Conservation (phyloP, 2,888 invertebrate genomes). For the Drosophila mimica region DNA sequence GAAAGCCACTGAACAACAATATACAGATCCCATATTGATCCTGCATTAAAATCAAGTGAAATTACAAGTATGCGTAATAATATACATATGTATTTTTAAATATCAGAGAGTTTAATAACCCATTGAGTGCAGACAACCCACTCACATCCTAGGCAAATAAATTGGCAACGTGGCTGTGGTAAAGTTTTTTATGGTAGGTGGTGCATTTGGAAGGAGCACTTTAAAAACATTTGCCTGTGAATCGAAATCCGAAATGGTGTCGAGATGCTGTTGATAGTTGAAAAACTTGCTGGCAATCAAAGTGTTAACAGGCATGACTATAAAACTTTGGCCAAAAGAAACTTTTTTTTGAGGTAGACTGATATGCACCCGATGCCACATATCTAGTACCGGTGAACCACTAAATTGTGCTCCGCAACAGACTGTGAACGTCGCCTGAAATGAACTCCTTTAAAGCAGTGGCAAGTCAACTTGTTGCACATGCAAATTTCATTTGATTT, state of each 20-base stretch:
- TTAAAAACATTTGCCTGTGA: constrained; percentile 70
- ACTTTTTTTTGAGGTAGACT: constrained; percentile 55
- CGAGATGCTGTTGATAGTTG: constrained; percentile 44
- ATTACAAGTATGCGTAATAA: not conserved
- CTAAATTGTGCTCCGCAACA: constrained; percentile 45
- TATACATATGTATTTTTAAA: not conserved
- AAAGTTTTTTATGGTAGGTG: constrained; percentile 33
- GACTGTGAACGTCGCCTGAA: constrained; percentile 43
- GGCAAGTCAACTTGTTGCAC: constrained; percentile 51
- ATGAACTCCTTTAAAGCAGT: constrained; percentile 68
- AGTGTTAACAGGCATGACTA: constrained; percentile 72
- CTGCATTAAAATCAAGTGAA: not conserved
- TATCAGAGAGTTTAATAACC: not conserved
- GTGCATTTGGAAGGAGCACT: constrained; percentile 48
- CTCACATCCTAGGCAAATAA: constrained; percentile 32
- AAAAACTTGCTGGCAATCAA: constrained; percentile 70
- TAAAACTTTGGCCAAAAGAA: constrained; percentile 67
- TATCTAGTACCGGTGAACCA: not conserved
- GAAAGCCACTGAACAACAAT: constrained; percentile 10
- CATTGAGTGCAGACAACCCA: not conserved
- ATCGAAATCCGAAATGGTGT: constrained; percentile 35
- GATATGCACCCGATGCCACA: constrained; percentile 11
- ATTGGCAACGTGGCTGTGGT: constrained; percentile 56
- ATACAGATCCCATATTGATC: not conserved
- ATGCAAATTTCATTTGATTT: constrained; percentile 37